phyloP scores from a whole-genome alignment of 2,113 vertebrate species.

The pig (Sus scrofa) region T2T-Sscrofa CM000819.6:50508001-50508500 shows the following conservation, averaged over 20 bases:
- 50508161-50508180: not conserved
- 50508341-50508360: not conserved
- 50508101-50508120: not conserved
- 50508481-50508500: too few relatives aligned
- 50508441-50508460: not conserved
- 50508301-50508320: not conserved
- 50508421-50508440: not conserved
- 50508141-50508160: conserved; percentile 13
- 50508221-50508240: not conserved
- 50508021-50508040: not conserved
- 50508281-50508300: not conserved
- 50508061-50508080: not conserved
- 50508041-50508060: not conserved
- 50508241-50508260: not conserved
- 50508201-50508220: not conserved
- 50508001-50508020: not conserved
- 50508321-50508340: not conserved
- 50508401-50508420: not conserved
- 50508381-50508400: not conserved
- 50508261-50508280: not conserved
- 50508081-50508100: not conserved
- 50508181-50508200: conserved; percentile 20
- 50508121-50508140: not conserved
- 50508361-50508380: not conserved
- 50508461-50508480: too few relatives aligned